Evolutionary conservation across 2,888 invertebrate species (phyloP).

Genomic region (Diaperis boleti): DNA sequence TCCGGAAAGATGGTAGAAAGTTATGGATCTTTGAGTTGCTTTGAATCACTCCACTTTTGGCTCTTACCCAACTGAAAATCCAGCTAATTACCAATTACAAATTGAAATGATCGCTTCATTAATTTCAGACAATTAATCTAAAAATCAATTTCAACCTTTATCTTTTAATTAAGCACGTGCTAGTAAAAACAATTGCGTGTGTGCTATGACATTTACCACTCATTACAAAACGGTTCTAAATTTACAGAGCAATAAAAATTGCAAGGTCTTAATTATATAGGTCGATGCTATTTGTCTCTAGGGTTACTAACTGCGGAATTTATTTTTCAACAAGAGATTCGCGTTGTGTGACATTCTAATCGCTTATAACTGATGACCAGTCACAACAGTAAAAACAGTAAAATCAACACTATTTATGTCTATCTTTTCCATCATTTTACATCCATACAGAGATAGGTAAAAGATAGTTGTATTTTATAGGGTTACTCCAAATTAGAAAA

Average conservation of each 20-base stretch:
- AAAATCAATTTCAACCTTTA: not conserved
- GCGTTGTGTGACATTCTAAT: no score
- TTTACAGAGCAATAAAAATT: not conserved
- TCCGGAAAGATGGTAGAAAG: no score
- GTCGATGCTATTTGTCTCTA: not conserved
- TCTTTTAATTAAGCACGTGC: not conserved
- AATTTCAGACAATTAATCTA: not conserved
- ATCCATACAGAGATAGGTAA: no score
- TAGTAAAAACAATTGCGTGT: not conserved
- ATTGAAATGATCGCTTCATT: not conserved
- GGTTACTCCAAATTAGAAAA: no score
- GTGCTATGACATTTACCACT: not conserved
- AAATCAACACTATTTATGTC: not conserved
- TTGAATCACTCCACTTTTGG: not conserved
- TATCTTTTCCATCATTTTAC: no score
- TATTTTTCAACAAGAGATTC: not conserved
- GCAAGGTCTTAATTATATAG: not conserved
- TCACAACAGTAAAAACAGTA: not conserved
- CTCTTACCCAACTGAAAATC: not conserved
- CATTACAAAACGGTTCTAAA: slow-evolving; percentile 9
- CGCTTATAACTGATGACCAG: not conserved
- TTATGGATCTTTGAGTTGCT: no score
- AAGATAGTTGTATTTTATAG: no score
- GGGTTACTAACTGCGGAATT: not conserved
- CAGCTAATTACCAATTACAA: not conserved